phyloP scores from a whole-genome alignment of 2,113 vertebrate genomes.

The Nibea coibor region DNA sequence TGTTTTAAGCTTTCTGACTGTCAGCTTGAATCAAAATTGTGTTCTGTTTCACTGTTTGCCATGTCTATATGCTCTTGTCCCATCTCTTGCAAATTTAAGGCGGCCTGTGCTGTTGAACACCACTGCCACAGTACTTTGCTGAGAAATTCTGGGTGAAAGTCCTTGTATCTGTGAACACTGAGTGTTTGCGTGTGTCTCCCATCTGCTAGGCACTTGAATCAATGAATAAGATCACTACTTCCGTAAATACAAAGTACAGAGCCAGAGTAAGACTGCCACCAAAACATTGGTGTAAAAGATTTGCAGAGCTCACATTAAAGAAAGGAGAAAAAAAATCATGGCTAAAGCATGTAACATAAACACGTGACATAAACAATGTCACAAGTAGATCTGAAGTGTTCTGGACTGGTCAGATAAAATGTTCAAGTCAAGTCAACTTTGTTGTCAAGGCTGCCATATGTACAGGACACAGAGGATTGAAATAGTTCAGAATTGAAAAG shows the following conservation, averaged over 20 bases:
- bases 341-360: background rate
- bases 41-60: slow-evolving; percentile 32
- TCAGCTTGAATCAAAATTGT: slow-evolving; percentile 50
- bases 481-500: no score
- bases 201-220: background rate
- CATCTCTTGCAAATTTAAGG: slow-evolving; percentile 42
- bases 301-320: no score
- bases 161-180: slow-evolving; percentile 1
- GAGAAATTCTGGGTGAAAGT: slow-evolving; percentile 4
- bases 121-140: slow-evolving; percentile 19
- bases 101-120: slow-evolving; percentile 1
- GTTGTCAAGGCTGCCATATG: no score
- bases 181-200: background rate
- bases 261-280: background rate
- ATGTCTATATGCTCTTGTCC: slow-evolving; percentile 26
- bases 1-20: slow-evolving; percentile 45
- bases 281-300: background rate
- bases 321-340: background rate
- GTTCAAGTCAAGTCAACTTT: no score
- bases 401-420: background rate
- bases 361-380: background rate
- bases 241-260: background rate
- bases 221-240: background rate
- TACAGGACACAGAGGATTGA: no score
- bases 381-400: background rate